Percentiles rank a stretch among this genome's conserved stretches.
Conservation (phyloP, 2,113 vertebrate species). For the pig (Sus scrofa) region T2T-Sscrofa CM000822.6:64505001-64505500, state of each 20-base stretch:
- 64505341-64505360: background rate
- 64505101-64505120: background rate
- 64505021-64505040: background rate
- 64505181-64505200: background rate
- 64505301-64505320: background rate
- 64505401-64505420: background rate
- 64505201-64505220: background rate
- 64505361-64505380: background rate
- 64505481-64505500: background rate
- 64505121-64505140: constrained; percentile 21
- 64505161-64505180: background rate
- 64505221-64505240: background rate
- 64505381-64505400: background rate
- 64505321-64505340: background rate
- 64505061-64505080: background rate
- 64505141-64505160: background rate
- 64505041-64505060: background rate
- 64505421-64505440: background rate
- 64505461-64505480: background rate
- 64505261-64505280: background rate
- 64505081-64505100: background rate
- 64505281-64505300: background rate
- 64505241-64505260: background rate
- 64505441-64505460: background rate
- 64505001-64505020: background rate